Evolutionary conservation across 2,113 vertebrate genomes (phyloP), one percentile per base, ranked within the genome.

Genomic region (Gopherus evgoodei): DNA sequence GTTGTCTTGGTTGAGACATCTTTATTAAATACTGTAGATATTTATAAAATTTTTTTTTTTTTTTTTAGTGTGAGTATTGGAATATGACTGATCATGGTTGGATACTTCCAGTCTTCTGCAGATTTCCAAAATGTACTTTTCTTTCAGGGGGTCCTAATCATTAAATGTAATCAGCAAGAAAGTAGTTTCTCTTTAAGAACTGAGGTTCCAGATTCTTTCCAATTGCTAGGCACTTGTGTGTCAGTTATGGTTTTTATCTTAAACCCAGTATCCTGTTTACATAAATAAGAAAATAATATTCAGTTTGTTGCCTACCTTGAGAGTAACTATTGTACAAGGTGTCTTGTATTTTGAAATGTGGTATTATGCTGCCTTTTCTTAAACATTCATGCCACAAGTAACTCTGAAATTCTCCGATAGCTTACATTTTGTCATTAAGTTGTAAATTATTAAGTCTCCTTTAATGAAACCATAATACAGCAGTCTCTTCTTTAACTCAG

Each of bases 1-100:
- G 93, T 88, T 9, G 27, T 31, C 62, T 93, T 97, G 91, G 5
- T 94, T 95, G 93, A 86, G 49, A 82, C 8, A 38, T 96, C 91
- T 94, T 97, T 94, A 97, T 97, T 98, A 97, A 97, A 94, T 93
- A 94, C 19, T 93, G 90, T 98, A 95, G 93, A 94, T 97, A 97
- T 96, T 91, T 96, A 90, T 94, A 96, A 90, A 96, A 90, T 84
- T 38, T 38, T 38, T 38, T 38, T 38, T 3, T 91, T 69, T 38
- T 91, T 94, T 93, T 53, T 80, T n/a, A 91, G 54, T 78, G 90
- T 57, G 84, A 35, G 7, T 80, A 49, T 38, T 14, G 7, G 57
- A 83, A 86, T 84, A 83, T 89, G 52, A 76, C 10, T n/a, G 31
- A 83, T 80, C 56, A 84, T 24, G 85, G 22, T 62, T 81, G 4